Evolutionary conservation across 2,888 invertebrate species (phyloP), one percentile per base, ranked within the genome.

Genomic region (Eurytoma adleriae): DNA sequence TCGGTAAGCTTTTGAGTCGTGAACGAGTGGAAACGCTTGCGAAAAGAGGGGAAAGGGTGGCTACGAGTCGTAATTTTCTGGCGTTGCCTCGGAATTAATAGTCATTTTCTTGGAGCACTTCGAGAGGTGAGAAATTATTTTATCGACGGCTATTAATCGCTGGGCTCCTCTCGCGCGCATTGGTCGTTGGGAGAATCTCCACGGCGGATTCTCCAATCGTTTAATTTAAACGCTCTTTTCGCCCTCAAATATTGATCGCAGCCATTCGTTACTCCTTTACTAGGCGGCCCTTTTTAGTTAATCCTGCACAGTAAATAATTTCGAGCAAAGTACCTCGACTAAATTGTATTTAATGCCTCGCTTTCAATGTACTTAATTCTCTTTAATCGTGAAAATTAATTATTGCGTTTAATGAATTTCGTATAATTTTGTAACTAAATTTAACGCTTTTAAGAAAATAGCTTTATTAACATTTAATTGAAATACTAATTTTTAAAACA

Each of bases 71-170:
- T 57, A 74, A 74, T 79, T 70, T 70, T 59, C 79, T 56, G 30
- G 10, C 67, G 18, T 48, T 14, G 20, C 50, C 54, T 14, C 18
- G 57, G 67, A 71, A 76, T 72, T 80, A 76, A 80, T 71, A 72
- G 76, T 52, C 59, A 56, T 61, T 67, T 67, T 67, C 75, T 67
- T 27, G 40, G 61, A 50, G 30, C 20, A 30, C 40, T 16, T n/a
- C 10, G 27, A 52, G 18, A 40, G 59, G 24, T 67, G 56, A 40
- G 68, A 78, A 79, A 69, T 73, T 24, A 62, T 74, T 73, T 62
- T 12, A 61, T 62, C 56, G 50, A 50, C 64, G 48, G 56, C 68
- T 57, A 27, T 68, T 73, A 57, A 79, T 72, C 61, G 52, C 24
- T 24, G n/a, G 20, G 13, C 3, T 20, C 10, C 24, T 59, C 67